Base-by-base conservation (phyloP, 2,113 vertebrate genomes). In the Sclerurus mexicanus region DNA sequence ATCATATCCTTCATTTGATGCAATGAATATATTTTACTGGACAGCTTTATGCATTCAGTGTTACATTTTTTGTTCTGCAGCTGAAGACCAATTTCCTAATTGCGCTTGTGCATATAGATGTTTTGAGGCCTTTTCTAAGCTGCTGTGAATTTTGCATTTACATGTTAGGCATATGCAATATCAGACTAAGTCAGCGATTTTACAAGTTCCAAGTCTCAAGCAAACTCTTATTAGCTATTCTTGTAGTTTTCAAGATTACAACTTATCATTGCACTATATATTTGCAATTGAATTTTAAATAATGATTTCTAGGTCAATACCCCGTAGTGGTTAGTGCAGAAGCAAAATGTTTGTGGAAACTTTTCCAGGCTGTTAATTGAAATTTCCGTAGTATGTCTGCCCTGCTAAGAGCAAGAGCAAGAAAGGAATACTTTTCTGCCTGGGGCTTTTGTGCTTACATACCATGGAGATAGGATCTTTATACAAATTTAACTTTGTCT, bases 11-110 rank as follows among this genome's bases (percentile, higher is more conserved):
- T 92, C 72, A 71, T 67, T 93, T 84, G 79, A 78, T 86, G 52
- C 85, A 92, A 46, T 90, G 39, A 90, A 75, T 94, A 37, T 86
- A 67, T 84, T 93, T 95, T 90, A 86, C 35, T 86, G 60, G 88
- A 50, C 89, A 89, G 84, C 42, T 86, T 93, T 95, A 95, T 64
- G 39, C 68, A 22, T 95, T 86, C 33, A 52, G 31, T 39, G 39
- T 85, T 74, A 59, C 12, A 23, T 63, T 69, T 89, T 81, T 63
- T 5, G 1, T 90, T 95, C 72, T 95, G 55, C 68, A 90, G 55
- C 59, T 75, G 59, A 92, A 81, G 64, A 84, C 76, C 55, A 37
- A 14, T 92, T 93, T 89, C 64, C 19, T 84, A 42, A 55, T 93
- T 85, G 81, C 0, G 2, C 24, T 85, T 75, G 33, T 42, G 16